Base-by-base conservation (phyloP, 2,888 invertebrate species). In the Dromius quadrimaculatus region DNA sequence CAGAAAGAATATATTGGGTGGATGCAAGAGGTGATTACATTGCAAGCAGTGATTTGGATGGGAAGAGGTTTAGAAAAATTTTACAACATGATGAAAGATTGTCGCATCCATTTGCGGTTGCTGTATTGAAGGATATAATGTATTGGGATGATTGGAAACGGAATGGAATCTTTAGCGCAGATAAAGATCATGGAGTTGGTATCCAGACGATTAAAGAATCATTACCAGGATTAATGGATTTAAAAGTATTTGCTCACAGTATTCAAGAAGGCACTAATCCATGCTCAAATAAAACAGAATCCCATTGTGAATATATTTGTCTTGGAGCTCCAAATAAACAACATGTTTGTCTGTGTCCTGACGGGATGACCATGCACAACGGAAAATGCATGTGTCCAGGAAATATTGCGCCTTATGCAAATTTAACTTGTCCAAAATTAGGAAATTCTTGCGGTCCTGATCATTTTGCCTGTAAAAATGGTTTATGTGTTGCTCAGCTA, bases 81-180 rank as follows among this genome's bases (percentile, higher is more conserved):
- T 81, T 91, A 8, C 83, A 86, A 72, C 86, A 89, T 69, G 87
- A 88, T 69, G 87, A 87, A 0, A 86, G 88, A 47, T 89, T 92
- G 0, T 87, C 90, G 0, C 94, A 95, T 85, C 95, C 95, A 2
- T 95, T 94, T 78, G 92, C 94, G 0, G 90, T 95, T 0, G 93
- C 91, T 0, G 90, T 95, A 0, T 90, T 92, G 77, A 95, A 95
- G 81, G 91, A 92, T 76, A 87, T 87, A 75, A 88, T 96, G 86
- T 95, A 92, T 78, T 95, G 95, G 95, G 92, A 95, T 77, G 95
- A 95, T 79, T 94, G 93, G 94, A 91, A 90, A 75, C 88, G 88
- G 57, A 90, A 91, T 71, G 88, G 90, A 20, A 90, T 95, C 66
- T 92, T 92, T 77, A 86, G 89, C 2, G 91, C 92, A 0, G 92